These are phyloP conservation scores for Sterrhoptilus dennistouni DNA, from an alignment of 2,113 vertebrate species.

Conservation along the genomic window DNA sequence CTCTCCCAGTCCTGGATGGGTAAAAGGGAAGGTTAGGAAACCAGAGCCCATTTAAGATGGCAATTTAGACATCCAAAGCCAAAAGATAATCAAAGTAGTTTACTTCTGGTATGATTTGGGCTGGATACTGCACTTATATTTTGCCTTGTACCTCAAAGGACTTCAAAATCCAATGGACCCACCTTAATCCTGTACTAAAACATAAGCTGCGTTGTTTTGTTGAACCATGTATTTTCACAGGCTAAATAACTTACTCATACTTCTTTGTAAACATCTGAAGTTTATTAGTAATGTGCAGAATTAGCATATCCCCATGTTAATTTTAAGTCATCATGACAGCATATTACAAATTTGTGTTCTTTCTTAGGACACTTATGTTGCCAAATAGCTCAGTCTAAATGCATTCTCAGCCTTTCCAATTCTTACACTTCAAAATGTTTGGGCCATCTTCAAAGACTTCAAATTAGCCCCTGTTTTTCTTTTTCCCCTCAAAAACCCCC, in stretches of 20 bases:
- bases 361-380: background rate
- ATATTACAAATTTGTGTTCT: accelerated
- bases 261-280: background rate
- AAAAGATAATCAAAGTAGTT: background rate
- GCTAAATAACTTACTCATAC: background rate
- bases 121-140: background rate
- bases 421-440: background rate
- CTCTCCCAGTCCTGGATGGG: background rate
- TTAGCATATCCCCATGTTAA: background rate
- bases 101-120: background rate
- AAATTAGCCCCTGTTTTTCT: background rate
- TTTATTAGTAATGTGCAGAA: background rate
- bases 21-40: background rate
- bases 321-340: background rate
- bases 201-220: background rate
- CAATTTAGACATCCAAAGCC: background rate
- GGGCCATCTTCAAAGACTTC: background rate
- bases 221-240: background rate
- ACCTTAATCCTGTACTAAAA: background rate
- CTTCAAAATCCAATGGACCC: background rate
- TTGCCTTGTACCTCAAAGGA: background rate
- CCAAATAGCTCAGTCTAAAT: background rate
- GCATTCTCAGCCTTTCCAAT: background rate
- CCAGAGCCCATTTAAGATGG: background rate
- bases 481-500: background rate